Base-by-base conservation (phyloP, 2,888 invertebrate genomes). In the Trichogramma dendrolimi region DNA sequence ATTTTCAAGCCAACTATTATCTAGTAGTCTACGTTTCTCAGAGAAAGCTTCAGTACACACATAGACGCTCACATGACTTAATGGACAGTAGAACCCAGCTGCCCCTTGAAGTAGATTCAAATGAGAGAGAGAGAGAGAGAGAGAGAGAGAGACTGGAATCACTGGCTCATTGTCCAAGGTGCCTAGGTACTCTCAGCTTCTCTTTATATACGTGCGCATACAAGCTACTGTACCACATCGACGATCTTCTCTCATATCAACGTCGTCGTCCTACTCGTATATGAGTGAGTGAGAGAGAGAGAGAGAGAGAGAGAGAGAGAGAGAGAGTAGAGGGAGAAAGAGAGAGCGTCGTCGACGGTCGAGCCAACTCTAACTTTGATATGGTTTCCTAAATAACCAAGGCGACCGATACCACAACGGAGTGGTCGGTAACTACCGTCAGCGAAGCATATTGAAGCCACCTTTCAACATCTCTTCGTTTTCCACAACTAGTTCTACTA, bases 371-470 rank as follows among this genome's bases (percentile, higher is more conserved):
- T 73, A 75, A 75, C 71, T 75, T 75, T 75, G 75, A 74, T 74
- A 75, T 73, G 75, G 75, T 75, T 75, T 76, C 73, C 74, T 73
- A 74, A 76, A 75, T 76, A 75, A 75, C 75, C 75, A 73, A 75
- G 74, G 73, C 73, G 72, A 74, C 73, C 74, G 72, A 76, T 73
- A 74, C 72, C 73, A 64, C 71, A 71, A 70, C 69, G 38, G 71
- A 72, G 71, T 71, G 71, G 73, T 71, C 71, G 70, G 72, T 73
- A 73, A 75, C 75, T 72, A 73, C 72, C 70, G 71, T 27, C 27
- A 27, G 64, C 68, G 69, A 72, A 72, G 75, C 73, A 74, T 75
- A 75, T 75, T 75, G 74, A 73, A 75, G 72, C 68, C 70, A 62
- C 71, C 68, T 71, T 7, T 14, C 10, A 7, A 11, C 14, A 50